A percentile compares a stretch with the other conserved stretches of the same genome.
Evolutionary conservation across 1,140 invertebrate genomes (phyloP).

Genomic region (Globodera ellingtonae): DNA sequence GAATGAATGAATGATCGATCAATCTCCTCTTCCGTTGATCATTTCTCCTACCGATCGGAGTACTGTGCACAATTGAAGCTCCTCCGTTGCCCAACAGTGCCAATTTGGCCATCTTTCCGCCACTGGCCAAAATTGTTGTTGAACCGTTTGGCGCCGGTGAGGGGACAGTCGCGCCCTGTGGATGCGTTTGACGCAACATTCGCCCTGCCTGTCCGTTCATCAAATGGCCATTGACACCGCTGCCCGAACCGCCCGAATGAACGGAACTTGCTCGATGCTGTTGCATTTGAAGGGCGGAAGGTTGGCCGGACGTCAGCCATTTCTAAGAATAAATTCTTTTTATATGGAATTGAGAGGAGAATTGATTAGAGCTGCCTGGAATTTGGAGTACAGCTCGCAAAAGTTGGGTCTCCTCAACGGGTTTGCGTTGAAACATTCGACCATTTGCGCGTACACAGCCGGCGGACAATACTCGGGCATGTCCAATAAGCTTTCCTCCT

Average conservation of each 20-base stretch:
- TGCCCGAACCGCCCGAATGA: constrained; percentile 42
- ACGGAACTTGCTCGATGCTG: constrained; percentile 32
- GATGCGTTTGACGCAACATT: constrained; percentile 4
- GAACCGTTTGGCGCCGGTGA: constrained; percentile 45
- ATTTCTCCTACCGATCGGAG: constrained; percentile 43
- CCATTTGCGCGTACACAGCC: constrained; percentile 33
- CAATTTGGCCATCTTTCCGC: constrained; percentile 37
- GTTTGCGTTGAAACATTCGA: constrained; percentile 85
- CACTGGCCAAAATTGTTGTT: constrained; percentile 26
- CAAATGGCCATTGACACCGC: constrained; percentile 8
- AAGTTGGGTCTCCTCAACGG: constrained; percentile 86
- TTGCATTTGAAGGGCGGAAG: constrained; percentile 30
- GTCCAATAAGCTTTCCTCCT: constrained; percentile 28
- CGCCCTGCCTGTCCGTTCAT: constrained; percentile 20
- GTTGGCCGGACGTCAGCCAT: constrained; percentile 68
- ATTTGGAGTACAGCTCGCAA: constrained; percentile 71
- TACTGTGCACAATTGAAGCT: constrained; percentile 47
- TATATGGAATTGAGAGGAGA: neutral
- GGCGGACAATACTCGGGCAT: constrained; percentile 41
- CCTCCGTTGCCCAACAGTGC: constrained; percentile 37
- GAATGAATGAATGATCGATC: neutral
- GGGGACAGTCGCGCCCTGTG: constrained; percentile 27
- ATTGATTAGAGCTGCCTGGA: constrained; percentile 67
- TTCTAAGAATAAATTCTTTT: constrained; percentile 62
- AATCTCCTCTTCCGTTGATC: neutral